Evolutionary conservation across 2,888 invertebrate species (phyloP).

Genomic region (Lordiphosa fenestrarum): DNA sequence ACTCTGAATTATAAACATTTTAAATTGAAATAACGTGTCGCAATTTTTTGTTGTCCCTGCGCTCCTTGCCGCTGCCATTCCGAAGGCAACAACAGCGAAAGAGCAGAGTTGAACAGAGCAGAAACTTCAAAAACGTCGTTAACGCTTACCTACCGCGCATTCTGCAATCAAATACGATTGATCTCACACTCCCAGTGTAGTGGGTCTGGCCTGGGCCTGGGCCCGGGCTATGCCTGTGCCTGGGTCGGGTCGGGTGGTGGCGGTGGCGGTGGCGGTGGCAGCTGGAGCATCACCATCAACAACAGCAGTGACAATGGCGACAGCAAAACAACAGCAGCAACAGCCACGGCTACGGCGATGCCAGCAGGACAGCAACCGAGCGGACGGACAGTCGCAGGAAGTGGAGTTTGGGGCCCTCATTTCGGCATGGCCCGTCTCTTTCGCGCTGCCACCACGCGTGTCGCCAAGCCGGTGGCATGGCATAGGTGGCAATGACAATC

Average conservation of each 20-base stretch:
- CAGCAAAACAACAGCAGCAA: slow-evolving; percentile 39
- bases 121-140: slow-evolving; percentile 74
- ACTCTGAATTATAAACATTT: slow-evolving; percentile 73
- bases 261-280: slow-evolving; percentile 6
- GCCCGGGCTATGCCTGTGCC: slow-evolving; percentile 1
- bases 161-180: slow-evolving; percentile 78
- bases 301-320: slow-evolving; percentile 49
- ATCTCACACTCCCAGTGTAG: slow-evolving; percentile 62
- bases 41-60: slow-evolving; percentile 65
- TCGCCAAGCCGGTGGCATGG: slow-evolving; percentile 47
- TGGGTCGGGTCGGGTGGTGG: slow-evolving; percentile 13
- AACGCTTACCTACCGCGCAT: slow-evolving; percentile 78
- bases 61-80: slow-evolving; percentile 36
- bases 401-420: slow-evolving; percentile 58
- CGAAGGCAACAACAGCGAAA: slow-evolving; percentile 23
- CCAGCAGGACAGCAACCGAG: slow-evolving; percentile 29
- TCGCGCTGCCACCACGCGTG: slow-evolving; percentile 35
- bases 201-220: slow-evolving; percentile 24
- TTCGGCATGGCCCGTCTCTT: slow-evolving; percentile 30
- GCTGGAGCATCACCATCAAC: slow-evolving; percentile 37
- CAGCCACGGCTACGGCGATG: slow-evolving; percentile 11
- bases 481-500: slow-evolving; percentile 79
- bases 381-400: slow-evolving; percentile 57
- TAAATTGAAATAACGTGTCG: slow-evolving; percentile 78
- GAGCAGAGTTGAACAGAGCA: slow-evolving; percentile 26